These are phyloP conservation scores for Drosophila tripunctata DNA, from an alignment of 2,888 invertebrate species.

Conservation along the genomic window DNA sequence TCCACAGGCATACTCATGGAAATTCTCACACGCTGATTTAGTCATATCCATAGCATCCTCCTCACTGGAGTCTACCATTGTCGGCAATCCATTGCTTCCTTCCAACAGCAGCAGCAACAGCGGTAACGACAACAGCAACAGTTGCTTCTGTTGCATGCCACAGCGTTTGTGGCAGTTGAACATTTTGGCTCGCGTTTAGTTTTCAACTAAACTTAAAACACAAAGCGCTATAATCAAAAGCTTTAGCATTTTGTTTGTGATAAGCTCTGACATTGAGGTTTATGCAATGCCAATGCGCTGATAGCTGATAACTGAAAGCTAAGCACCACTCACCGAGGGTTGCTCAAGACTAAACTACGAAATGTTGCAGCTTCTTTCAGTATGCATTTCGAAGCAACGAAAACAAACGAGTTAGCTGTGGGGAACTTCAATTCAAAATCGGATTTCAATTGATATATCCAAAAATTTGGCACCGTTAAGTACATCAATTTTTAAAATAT, in stretches of 20 bases:
- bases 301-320: neutral
- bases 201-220: neutral
- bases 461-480: too few relatives aligned
- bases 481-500: too few relatives aligned
- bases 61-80: neutral
- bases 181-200: neutral
- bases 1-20: conserved; percentile 93
- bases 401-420: too few relatives aligned
- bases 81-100: conserved; percentile 13
- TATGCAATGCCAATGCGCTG: conserved; percentile 43
- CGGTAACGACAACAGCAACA: neutral
- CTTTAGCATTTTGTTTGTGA: neutral
- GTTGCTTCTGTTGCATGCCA: conserved; percentile 5
- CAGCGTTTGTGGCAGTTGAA: neutral
- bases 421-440: too few relatives aligned
- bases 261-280: conserved; percentile 47
- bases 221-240: neutral
- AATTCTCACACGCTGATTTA: conserved; percentile 91
- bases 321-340: neutral
- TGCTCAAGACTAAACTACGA: neutral
- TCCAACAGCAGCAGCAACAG: neutral
- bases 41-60: conserved; percentile 53
- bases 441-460: too few relatives aligned
- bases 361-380: neutral
- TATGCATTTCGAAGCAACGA: too few relatives aligned